These are phyloP conservation scores for Baccha elongata DNA, from an alignment of 2,888 invertebrate species.

Conservation along the genomic window DNA sequence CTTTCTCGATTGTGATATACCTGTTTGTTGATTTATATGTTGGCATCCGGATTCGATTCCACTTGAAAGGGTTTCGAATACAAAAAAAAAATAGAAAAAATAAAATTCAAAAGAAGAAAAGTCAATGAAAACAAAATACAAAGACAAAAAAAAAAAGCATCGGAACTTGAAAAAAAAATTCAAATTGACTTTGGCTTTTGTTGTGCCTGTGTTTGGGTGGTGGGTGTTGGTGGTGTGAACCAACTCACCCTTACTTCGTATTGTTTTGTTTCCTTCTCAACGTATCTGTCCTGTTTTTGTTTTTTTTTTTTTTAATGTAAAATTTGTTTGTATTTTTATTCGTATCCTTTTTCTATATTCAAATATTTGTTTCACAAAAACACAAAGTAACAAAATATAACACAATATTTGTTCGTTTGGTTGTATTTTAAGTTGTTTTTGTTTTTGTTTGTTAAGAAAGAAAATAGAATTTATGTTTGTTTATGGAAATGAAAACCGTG, in stretches of 20 bases:
- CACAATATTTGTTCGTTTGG: slow-evolving; percentile 58
- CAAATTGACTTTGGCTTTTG: slow-evolving; percentile 57
- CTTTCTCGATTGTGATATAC: slow-evolving; percentile 37
- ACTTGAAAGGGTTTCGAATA: slow-evolving; percentile 25
- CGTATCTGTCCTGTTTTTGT: slow-evolving; percentile 18
- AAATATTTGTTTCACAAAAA: slow-evolving; percentile 22
- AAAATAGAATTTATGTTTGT: slow-evolving; percentile 50
- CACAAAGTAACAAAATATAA: slow-evolving; percentile 25
- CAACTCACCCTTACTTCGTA: slow-evolving; percentile 11
- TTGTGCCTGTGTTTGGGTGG: slow-evolving; percentile 11
- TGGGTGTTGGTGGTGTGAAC: slow-evolving; percentile 25
- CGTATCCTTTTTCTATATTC: slow-evolving; percentile 19
- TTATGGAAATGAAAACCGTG: slow-evolving; percentile 67
- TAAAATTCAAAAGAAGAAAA: slow-evolving; percentile 24
- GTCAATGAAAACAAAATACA: slow-evolving; percentile 34
- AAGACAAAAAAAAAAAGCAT: slow-evolving; percentile 22
- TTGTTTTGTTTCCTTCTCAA: slow-evolving; percentile 25
- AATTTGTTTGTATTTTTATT: slow-evolving; percentile 27
- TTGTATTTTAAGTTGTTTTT: slow-evolving; percentile 63
- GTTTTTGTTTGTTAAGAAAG: slow-evolving; percentile 68
- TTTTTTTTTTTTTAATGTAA: slow-evolving; percentile 6
- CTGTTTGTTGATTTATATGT: slow-evolving; percentile 63
- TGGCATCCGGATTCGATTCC: slow-evolving; percentile 53
- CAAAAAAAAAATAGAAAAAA: slow-evolving; percentile 16
- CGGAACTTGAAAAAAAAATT: slow-evolving; percentile 47